Evolutionary conservation across 2,888 invertebrate genomes (phyloP).

Genomic region (Scaptodrosophila latifasciaeformis): DNA sequence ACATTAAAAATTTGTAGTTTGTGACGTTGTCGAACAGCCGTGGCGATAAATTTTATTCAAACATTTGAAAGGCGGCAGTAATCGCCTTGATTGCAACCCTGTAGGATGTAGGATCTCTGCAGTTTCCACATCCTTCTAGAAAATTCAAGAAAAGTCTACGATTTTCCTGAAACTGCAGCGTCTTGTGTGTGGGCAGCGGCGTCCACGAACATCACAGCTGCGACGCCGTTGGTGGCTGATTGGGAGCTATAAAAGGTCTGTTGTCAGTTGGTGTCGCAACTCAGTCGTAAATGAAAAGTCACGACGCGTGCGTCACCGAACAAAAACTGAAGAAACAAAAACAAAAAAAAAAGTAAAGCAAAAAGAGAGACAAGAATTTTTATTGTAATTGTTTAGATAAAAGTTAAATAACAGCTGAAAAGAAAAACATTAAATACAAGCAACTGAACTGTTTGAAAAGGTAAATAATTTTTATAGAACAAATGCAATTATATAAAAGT

Average conservation of each 20-base stretch:
- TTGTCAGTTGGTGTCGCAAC: conserved; percentile 6
- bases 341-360: background rate
- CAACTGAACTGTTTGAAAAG: conserved; percentile 24
- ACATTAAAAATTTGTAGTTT: background rate
- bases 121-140: too few relatives aligned
- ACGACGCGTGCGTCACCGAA: conserved; percentile 17
- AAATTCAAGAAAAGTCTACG: too few relatives aligned
- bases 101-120: too few relatives aligned
- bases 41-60: too few relatives aligned
- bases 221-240: conserved; percentile 22
- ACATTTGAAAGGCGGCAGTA: too few relatives aligned
- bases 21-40: background rate
- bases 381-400: conserved; percentile 5
- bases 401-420: conserved; percentile 3
- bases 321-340: background rate
- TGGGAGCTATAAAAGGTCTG: conserved; percentile 25
- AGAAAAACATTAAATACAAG: conserved; percentile 4
- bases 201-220: too few relatives aligned
- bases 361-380: conserved; percentile 3
- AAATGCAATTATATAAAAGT: too few relatives aligned
- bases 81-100: too few relatives aligned
- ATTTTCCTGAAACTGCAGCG: too few relatives aligned
- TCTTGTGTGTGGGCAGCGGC: too few relatives aligned
- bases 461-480: conserved; percentile 16
- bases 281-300: conserved; percentile 20